Conservation (phyloP, 2,113 vertebrate species). For the Toxostoma redivivum region DNA sequence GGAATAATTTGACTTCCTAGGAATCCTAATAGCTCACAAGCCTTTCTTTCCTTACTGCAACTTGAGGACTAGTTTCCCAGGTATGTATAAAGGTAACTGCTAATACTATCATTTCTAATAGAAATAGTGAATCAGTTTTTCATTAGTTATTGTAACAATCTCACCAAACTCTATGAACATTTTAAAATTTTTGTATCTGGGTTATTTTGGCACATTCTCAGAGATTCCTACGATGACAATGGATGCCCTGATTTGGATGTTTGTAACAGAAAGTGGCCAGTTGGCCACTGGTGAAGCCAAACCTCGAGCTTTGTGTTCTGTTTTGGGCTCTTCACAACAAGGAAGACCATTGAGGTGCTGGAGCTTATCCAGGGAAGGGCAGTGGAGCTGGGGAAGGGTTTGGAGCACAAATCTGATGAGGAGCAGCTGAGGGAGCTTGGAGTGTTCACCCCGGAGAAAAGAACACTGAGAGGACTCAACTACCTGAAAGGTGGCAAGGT, state of each 20-base stretch:
- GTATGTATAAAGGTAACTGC: not conserved
- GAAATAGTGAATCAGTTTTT: not conserved
- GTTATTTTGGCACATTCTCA: not conserved
- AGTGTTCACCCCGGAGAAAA: not conserved
- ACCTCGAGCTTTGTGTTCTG: accelerated
- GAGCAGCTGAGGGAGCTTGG: not conserved
- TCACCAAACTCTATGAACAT: not conserved
- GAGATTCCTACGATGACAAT: not conserved
- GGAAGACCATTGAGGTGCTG: not conserved
- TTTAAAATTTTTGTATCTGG: not conserved
- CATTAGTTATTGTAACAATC: not conserved
- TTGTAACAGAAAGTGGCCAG: not conserved
- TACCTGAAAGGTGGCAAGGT: not conserved
- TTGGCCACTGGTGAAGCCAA: not conserved
- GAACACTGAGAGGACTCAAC: not conserved
- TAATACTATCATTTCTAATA: not conserved
- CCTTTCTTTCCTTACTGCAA: not conserved
- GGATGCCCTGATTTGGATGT: not conserved
- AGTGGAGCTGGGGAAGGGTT: not conserved
- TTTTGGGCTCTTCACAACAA: not conserved
- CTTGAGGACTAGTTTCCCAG: not conserved
- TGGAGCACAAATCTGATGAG: not conserved
- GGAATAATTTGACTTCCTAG: not conserved
- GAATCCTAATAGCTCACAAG: not conserved
- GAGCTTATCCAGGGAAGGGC: accelerated